Percentiles rank a stretch among this genome's conserved stretches.
Evolutionary conservation across 2,888 invertebrate species (phyloP).

Genomic region (Mythimna albipuncta): DNA sequence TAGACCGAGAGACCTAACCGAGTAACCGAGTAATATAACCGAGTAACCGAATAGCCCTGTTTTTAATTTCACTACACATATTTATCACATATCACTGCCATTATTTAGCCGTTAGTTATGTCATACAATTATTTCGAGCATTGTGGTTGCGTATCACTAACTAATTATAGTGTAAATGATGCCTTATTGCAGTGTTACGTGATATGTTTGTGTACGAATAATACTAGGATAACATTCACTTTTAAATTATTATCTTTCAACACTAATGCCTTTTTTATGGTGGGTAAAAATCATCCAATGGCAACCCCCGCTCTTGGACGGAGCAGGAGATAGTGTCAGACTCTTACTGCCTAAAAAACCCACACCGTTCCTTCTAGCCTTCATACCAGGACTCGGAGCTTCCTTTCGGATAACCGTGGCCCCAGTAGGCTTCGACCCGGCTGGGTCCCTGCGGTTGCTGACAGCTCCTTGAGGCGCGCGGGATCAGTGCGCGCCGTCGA

Average conservation of each 20-base stretch:
- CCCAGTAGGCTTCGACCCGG: too few species aligned
- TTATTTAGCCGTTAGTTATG: slow-evolving; percentile 26
- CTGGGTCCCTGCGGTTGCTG: too few species aligned
- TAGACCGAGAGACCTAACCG: too few species aligned
- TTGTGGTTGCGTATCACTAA: slow-evolving; percentile 27
- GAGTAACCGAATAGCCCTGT: background rate
- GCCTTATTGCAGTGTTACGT: slow-evolving; percentile 29
- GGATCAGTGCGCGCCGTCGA: too few species aligned
- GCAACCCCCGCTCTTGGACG: too few species aligned
- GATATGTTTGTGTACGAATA: slow-evolving; percentile 22
- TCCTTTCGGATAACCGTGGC: too few species aligned
- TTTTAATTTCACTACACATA: slow-evolving; percentile 8
- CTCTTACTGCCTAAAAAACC: too few species aligned
- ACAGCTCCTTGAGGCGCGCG: too few species aligned
- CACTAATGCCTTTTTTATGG: background rate
- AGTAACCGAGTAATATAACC: background rate
- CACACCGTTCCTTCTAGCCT: too few species aligned
- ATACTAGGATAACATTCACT: slow-evolving; percentile 15
- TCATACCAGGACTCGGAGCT: too few species aligned
- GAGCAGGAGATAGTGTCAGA: too few species aligned
- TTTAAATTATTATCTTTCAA: background rate
- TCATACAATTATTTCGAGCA: slow-evolving; percentile 42
- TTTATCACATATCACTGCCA: background rate
- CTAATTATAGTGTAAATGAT: slow-evolving; percentile 41
- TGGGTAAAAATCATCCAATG: too few species aligned